Evolutionary conservation across 2,797 vertebrate species (phyloP).

Genomic region (Mus caroli): DNA sequence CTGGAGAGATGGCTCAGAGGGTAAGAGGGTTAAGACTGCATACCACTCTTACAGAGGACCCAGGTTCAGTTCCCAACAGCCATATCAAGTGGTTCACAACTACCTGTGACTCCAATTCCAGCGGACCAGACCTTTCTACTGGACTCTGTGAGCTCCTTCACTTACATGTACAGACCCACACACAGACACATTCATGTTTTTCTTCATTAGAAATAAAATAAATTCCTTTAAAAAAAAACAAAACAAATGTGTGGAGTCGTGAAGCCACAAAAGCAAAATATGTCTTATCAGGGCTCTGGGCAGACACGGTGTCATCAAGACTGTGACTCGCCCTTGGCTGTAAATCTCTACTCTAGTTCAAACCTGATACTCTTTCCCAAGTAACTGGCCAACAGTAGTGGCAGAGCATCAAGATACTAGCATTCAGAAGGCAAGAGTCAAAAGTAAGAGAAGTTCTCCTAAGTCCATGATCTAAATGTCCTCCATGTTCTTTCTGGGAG

Average conservation of each 20-base stretch:
- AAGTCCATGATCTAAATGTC: neutral
- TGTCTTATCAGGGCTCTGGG: neutral
- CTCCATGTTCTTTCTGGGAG: neutral
- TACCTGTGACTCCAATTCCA: neutral
- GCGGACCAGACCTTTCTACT: neutral
- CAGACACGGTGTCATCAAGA: neutral
- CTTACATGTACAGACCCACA: neutral
- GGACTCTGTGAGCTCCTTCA: neutral
- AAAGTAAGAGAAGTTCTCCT: slow-evolving; percentile 10
- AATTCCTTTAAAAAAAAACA: neutral
- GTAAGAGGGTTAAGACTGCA: neutral
- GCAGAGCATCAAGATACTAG: neutral
- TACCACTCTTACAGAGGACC: too few relatives aligned
- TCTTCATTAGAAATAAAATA: neutral
- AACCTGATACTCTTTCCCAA: neutral
- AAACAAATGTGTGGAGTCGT: neutral
- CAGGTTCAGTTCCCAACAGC: neutral
- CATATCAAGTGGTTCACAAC: neutral
- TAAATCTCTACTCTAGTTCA: neutral
- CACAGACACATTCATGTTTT: too few relatives aligned
- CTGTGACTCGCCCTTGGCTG: neutral
- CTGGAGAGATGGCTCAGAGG: neutral
- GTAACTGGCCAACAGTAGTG: neutral
- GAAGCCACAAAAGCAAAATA: neutral
- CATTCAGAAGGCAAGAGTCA: neutral